phyloP scores from a whole-genome alignment of 2,888 invertebrate genomes.

The Ennomos erosarius region DNA sequence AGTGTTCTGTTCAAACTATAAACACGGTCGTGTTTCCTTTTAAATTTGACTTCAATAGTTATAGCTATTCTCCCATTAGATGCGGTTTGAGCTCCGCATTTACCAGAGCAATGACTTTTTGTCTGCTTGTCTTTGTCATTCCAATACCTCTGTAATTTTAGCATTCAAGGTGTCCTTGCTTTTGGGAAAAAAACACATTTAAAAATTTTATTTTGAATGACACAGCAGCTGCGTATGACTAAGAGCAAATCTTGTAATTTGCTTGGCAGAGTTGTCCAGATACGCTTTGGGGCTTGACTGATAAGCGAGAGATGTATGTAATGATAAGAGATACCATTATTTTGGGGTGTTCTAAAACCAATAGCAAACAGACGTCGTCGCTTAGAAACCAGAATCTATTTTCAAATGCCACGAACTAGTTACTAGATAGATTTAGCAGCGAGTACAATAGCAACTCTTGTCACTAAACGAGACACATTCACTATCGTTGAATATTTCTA shows the following conservation, averaged over 20 bases:
- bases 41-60: conserved; percentile 12
- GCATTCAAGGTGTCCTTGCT: conserved; percentile 30
- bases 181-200: conserved; percentile 29
- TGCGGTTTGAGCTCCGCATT: conserved; percentile 17
- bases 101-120: conserved; percentile 26
- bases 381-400: background rate
- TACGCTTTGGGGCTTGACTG: conserved; percentile 28
- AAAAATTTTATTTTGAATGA: conserved; percentile 20
- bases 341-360: background rate
- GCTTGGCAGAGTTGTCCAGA: conserved; percentile 27
- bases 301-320: conserved; percentile 21
- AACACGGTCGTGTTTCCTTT: conserved; percentile 15
- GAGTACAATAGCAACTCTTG: conserved; percentile 16
- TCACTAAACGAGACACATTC: conserved; percentile 25
- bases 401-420: conserved; percentile 6
- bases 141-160: conserved; percentile 20
- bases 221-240: conserved; percentile 32
- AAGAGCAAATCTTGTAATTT: conserved; percentile 33
- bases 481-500: conserved; percentile 15
- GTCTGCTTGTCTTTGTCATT: conserved; percentile 19
- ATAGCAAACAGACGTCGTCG: background rate
- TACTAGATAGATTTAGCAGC: conserved; percentile 3
- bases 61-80: conserved; percentile 18
- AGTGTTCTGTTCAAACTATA: conserved; percentile 3
- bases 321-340: conserved; percentile 11